Evolutionary conservation across 2,113 vertebrate genomes (phyloP).

Genomic region (Numenius arquata): DNA sequence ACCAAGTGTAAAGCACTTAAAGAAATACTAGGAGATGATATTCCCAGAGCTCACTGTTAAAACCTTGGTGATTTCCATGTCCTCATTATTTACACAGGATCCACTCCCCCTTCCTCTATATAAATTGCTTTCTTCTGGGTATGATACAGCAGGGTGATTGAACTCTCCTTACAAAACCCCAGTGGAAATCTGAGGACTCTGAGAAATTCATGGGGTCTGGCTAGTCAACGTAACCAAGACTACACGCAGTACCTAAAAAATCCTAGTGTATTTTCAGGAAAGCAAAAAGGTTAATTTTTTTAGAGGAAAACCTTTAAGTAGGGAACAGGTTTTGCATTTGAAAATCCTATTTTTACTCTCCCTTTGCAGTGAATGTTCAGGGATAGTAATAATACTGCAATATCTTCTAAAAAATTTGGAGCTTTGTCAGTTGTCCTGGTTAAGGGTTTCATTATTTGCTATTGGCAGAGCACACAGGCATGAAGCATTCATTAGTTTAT

Average conservation of each 20-base stretch:
- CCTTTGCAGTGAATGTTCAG: neutral
- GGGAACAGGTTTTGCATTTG: neutral
- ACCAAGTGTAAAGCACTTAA: neutral
- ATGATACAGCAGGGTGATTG: neutral
- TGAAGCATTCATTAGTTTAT: slow-evolving; percentile 59
- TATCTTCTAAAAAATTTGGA: slow-evolving; percentile 41
- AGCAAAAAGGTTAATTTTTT: neutral
- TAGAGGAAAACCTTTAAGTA: neutral
- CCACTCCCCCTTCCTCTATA: neutral
- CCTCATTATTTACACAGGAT: neutral
- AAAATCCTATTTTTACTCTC: slow-evolving; percentile 11
- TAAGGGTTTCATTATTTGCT: slow-evolving; percentile 62
- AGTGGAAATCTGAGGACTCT: neutral
- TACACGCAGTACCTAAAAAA: neutral
- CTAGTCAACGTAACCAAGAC: neutral
- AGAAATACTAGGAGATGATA: neutral
- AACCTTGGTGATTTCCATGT: neutral
- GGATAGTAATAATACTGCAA: slow-evolving; percentile 17
- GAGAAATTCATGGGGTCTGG: neutral
- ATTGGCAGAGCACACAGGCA: slow-evolving; percentile 11
- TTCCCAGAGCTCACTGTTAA: neutral
- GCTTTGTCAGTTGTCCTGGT: slow-evolving; percentile 39
- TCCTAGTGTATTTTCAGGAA: neutral
- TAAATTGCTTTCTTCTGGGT: neutral
- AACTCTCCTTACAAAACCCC: neutral